Percentiles rank a stretch among this genome's conserved stretches.
These are phyloP conservation scores for Ypsolopha sequella DNA, from an alignment of 2,888 invertebrate genomes.

Conservation along the genomic window DNA sequence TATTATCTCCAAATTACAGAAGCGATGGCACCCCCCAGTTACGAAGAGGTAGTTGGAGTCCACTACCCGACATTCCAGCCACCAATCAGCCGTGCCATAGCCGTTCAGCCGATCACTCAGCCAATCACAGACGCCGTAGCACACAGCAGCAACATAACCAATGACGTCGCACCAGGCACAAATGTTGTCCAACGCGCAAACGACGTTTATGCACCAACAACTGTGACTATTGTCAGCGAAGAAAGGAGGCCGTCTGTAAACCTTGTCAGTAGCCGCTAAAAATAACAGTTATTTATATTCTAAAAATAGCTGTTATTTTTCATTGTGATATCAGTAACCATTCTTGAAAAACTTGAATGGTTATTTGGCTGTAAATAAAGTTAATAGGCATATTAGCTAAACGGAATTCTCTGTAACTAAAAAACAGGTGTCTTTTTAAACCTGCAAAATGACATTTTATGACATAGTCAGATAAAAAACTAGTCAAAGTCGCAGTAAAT, in stretches of 20 bases:
- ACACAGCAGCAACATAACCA: constrained; percentile 12
- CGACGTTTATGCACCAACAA: constrained; percentile 12
- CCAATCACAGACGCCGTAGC: constrained; percentile 48
- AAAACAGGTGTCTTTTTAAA: too few relatives aligned
- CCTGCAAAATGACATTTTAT: too few relatives aligned
- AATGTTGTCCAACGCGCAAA: neutral
- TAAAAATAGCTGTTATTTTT: too few relatives aligned
- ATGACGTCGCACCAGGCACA: constrained; percentile 6
- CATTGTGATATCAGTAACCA: too few relatives aligned
- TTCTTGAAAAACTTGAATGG: too few relatives aligned
- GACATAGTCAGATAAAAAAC: too few relatives aligned
- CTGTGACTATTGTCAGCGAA: constrained; percentile 27
- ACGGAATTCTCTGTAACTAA: too few relatives aligned
- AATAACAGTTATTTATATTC: neutral
- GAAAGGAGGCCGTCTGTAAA: constrained; percentile 25
- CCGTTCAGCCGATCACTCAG: constrained; percentile 41
- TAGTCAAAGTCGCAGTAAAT: too few relatives aligned
- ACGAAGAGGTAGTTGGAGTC: constrained; percentile 58
- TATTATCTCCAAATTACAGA: constrained; percentile 34
- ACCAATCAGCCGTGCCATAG: neutral
- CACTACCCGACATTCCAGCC: constrained; percentile 46
- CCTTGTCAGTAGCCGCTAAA: constrained; percentile 12
- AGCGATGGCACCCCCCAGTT: constrained; percentile 59
- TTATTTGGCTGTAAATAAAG: too few relatives aligned
- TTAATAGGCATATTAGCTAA: too few relatives aligned